These are phyloP conservation scores for Lingula anatina DNA, from an alignment of 2,888 invertebrate species.

Conservation along the genomic window DNA sequence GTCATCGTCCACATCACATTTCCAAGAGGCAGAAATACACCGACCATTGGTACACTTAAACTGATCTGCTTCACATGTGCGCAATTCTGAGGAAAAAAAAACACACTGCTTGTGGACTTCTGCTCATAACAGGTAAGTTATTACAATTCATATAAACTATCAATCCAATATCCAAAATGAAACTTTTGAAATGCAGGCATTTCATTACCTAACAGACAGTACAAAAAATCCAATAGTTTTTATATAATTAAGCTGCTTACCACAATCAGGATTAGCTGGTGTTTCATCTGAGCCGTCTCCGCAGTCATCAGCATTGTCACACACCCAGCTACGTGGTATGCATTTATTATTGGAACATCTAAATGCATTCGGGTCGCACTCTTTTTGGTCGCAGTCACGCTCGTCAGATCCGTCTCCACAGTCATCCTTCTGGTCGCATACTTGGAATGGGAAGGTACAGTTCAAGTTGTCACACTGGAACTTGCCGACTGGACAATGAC, in stretches of 20 bases:
- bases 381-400: constrained; percentile 27
- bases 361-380: constrained; percentile 63
- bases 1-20: constrained; percentile 95
- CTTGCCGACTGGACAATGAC: constrained; percentile 48
- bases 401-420: constrained; percentile 69
- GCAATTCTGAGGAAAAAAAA: constrained; percentile 26
- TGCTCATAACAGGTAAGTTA: too few species aligned
- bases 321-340: constrained; percentile 37
- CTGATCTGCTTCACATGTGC: constrained; percentile 43
- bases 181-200: too few species aligned
- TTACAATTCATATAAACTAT: too few species aligned
- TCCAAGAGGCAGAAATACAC: constrained; percentile 45
- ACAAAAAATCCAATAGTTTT: too few species aligned
- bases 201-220: too few species aligned
- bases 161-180: too few species aligned
- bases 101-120: too few species aligned
- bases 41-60: constrained; percentile 45
- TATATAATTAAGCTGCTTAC: too few species aligned
- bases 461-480: constrained; percentile 45
- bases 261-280: too few species aligned
- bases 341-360: constrained; percentile 80
- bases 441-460: constrained; percentile 42
- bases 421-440: constrained; percentile 94
- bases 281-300: too few species aligned
- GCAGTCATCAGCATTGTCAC: constrained; percentile 43